Conservation (phyloP, 2,113 vertebrate genomes). For the Esox niger region DNA sequence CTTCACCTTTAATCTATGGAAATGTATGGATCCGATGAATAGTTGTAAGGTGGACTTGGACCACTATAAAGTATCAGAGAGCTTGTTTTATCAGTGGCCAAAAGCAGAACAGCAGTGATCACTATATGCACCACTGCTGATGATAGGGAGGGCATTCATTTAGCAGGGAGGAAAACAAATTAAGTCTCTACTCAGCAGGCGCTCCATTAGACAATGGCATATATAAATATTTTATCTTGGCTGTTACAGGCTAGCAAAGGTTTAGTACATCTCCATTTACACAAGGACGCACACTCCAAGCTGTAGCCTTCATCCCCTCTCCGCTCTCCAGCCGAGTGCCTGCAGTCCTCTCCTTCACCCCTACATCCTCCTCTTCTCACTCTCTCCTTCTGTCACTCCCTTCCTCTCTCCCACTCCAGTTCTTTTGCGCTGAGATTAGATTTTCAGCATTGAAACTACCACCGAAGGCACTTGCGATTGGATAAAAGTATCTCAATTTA, state of each 20-base stretch:
- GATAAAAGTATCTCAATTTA: conserved; percentile 59
- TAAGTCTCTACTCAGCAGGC: conserved; percentile 59
- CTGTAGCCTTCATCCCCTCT: conserved; percentile 52
- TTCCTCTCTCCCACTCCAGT: conserved; percentile 20
- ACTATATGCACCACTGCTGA: conserved; percentile 56
- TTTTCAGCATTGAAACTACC: conserved; percentile 21
- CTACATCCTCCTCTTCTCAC: conserved; percentile 42
- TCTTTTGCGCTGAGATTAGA: conserved; percentile 32
- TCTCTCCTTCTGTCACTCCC: conserved; percentile 7
- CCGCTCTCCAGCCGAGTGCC: conserved; percentile 56
- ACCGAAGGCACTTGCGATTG: conserved; percentile 28
- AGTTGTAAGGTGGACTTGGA: conserved; percentile 74
- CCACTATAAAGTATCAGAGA: conserved; percentile 71
- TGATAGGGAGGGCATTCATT: conserved; percentile 76
- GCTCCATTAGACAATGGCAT: conserved; percentile 74
- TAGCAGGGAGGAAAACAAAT: conserved; percentile 76
- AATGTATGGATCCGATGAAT: conserved; percentile 71
- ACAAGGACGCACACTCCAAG: conserved; percentile 66
- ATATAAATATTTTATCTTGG: conserved; percentile 82
- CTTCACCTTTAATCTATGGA: conserved; percentile 75
- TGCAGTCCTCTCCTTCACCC: conserved; percentile 61
- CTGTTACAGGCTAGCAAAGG: conserved; percentile 74
- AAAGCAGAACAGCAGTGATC: conserved; percentile 63
- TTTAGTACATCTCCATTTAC: conserved; percentile 77
- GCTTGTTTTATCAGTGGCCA: conserved; percentile 54